These are phyloP conservation scores for Araneus ventricosus DNA, from an alignment of 1,140 invertebrate genomes.

Conservation along the genomic window DNA sequence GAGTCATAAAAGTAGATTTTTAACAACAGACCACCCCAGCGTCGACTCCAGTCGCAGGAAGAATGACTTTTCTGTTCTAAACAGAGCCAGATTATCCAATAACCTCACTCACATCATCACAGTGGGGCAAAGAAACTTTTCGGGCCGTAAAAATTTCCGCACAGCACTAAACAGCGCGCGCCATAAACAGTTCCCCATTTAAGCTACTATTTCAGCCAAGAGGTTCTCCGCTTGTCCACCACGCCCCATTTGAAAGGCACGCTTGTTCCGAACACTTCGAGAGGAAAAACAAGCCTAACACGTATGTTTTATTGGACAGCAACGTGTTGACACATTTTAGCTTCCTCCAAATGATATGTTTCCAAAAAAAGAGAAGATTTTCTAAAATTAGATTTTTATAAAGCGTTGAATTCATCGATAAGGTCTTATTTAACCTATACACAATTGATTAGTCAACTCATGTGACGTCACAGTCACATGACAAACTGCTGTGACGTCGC, in stretches of 20 bases:
- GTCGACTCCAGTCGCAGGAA: neutral
- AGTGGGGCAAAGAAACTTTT: conserved; percentile 19
- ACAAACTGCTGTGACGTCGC: no score
- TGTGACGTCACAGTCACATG: no score
- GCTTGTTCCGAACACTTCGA: neutral
- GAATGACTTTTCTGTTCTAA: conserved; percentile 12
- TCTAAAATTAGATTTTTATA: no score
- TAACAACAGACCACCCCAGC: neutral
- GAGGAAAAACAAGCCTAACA: neutral
- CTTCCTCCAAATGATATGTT: no score
- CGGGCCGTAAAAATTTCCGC: conserved; percentile 21
- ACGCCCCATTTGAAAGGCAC: neutral
- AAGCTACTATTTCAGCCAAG: neutral
- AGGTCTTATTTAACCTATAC: no score
- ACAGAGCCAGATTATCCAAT: neutral
- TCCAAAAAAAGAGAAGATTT: no score
- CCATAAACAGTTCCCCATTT: conserved; percentile 11
- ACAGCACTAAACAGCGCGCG: neutral
- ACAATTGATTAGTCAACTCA: no score
- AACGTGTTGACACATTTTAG: no score
- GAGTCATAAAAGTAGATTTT: neutral
- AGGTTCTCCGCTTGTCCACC: neutral
- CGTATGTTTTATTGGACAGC: neutral
- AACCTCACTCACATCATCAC: conserved; percentile 3
- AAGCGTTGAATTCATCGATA: no score